These are phyloP conservation scores for Vimba vimba DNA, from an alignment of 2,113 vertebrate genomes.

Conservation along the genomic window DNA sequence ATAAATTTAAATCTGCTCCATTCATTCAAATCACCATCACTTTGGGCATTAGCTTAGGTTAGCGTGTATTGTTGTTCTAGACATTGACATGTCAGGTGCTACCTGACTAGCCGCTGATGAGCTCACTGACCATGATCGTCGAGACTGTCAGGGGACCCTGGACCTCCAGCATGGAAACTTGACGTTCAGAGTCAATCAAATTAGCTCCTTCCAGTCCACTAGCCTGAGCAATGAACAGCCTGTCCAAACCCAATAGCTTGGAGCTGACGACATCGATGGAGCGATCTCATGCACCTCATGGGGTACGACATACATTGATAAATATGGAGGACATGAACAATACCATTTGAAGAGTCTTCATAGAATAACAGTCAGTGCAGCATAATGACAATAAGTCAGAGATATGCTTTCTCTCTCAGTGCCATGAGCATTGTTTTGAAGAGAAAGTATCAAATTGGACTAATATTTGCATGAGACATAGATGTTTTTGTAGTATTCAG, in stretches of 20 bases:
- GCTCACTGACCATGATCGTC: constrained; percentile 79
- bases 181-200: constrained; percentile 79
- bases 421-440: constrained; percentile 55
- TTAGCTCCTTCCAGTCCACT: constrained; percentile 76
- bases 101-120: constrained; percentile 77
- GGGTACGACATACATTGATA: constrained; percentile 62
- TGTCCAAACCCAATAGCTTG: constrained; percentile 50
- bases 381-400: constrained; percentile 3
- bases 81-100: constrained; percentile 77
- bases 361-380: constrained; percentile 22
- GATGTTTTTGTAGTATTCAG: constrained; percentile 66
- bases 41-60: constrained; percentile 49
- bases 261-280: constrained; percentile 60
- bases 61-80: constrained; percentile 49
- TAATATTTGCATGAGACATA: constrained; percentile 71
- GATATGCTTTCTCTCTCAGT: constrained; percentile 31
- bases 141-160: constrained; percentile 70
- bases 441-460: constrained; percentile 56
- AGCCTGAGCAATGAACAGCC: constrained; percentile 64
- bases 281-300: constrained; percentile 64
- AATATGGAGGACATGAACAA: constrained; percentile 52
- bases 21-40: constrained; percentile 52
- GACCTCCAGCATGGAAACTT: constrained; percentile 62
- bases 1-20: constrained; percentile 41
- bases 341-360: constrained; percentile 48